Percentiles rank a stretch among this genome's conserved stretches.
Conservation (phyloP, 2,113 vertebrate genomes). For the Oceanites oceanicus region DNA sequence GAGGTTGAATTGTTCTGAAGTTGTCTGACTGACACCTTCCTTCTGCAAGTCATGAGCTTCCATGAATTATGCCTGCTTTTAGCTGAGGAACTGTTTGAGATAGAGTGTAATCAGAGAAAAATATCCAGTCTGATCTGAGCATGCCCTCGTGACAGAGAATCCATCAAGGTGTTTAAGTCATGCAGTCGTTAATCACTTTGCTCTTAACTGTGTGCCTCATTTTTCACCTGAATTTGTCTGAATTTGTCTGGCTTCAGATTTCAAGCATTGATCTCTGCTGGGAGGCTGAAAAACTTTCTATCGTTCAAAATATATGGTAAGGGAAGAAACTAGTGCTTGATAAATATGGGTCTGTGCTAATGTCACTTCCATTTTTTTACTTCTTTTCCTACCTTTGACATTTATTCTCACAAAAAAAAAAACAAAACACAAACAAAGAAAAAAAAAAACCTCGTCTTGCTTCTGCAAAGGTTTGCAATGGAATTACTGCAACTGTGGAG, state of each 20-base stretch:
- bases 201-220: not conserved
- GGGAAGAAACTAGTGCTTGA: not conserved
- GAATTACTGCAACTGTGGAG: not conserved
- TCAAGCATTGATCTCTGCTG: not conserved
- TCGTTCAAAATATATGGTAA: not conserved
- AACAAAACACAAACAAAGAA: no score
- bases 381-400: not conserved
- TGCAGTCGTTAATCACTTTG: not conserved
- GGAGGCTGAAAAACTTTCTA: not conserved
- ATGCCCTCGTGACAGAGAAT: not conserved
- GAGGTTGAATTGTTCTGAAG: not conserved
- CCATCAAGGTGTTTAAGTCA: not conserved
- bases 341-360: not conserved
- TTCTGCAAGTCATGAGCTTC: not conserved
- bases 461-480: not conserved
- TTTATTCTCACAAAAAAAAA: not conserved
- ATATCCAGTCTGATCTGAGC: not conserved
- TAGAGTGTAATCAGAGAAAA: not conserved
- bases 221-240: not conserved
- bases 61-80: not conserved
- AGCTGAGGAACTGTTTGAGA: not conserved
- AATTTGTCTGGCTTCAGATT: not conserved
- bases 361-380: not conserved
- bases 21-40: not conserved
- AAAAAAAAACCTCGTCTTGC: no score